Base-by-base conservation (phyloP, 2,797 vertebrate species). In the Ctenochaetus hawaiiensis region DNA sequence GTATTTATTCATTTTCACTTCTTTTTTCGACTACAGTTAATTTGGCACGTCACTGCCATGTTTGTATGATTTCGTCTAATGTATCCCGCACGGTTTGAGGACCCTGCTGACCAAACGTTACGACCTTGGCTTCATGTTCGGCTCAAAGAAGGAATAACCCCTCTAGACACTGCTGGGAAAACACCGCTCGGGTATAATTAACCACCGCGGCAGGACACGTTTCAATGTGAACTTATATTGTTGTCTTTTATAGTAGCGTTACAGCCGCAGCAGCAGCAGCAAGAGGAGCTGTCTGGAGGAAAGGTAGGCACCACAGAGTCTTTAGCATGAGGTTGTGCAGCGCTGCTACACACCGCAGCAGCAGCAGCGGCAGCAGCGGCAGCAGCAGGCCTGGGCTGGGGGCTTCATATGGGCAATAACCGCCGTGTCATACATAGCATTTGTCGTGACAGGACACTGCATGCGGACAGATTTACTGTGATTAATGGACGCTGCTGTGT, bases 111-210 rank as follows among this genome's bases (percentile, higher is more conserved):
- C 61, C 78, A 82, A 45, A 76, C 87, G 66, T 69, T 58, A 45
- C 86, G 84, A 89, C 87, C 82, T 84, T 87, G 86, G 83, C 77
- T 87, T 58, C 80, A 83, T 59, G 83, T 86, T 56, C 77, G 83
- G 3, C 77, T 87, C 41, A 88, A 81, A 88, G 75, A 68, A 85
- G 77, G 81, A 87, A 52, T 83, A 78, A 58, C 62, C 72, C 65
- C 75, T 54, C 61, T 64, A 61, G 79, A 77, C 61, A 14, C 52
- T 64, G 75, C 75, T 65, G 71, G 72, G 77, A 68, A 77, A 82
- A 71, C 60, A 71, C 70, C 48, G 67, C 72, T 65, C 3, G 58
- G 77, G 23, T 72, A 67, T 73, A 70, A 80, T 75, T 65, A 68
- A 34, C 44, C 73, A 18, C 64, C 30, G 53, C 45, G 22, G 23